These are phyloP conservation scores for Rhincodon typus DNA, from an alignment of 2,797 vertebrate species.

Conservation along the genomic window DNA sequence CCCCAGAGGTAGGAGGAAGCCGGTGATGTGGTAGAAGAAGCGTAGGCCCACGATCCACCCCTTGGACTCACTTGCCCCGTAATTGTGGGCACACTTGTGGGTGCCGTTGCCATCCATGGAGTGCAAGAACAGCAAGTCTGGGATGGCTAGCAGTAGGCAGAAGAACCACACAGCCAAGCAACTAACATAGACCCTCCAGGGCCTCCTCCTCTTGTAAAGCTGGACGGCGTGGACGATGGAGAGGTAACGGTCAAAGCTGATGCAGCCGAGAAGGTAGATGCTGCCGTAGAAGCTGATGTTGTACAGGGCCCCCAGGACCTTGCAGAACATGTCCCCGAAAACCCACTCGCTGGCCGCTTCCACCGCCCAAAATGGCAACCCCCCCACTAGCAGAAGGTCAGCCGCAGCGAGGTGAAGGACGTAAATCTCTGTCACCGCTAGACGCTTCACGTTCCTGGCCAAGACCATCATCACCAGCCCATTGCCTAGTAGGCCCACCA, in stretches of 20 bases:
- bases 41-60: constrained; percentile 39
- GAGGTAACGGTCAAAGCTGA: constrained; percentile 56
- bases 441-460: constrained; percentile 47
- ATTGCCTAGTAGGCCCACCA: constrained; percentile 66
- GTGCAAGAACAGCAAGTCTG: constrained; percentile 48
- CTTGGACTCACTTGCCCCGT: not conserved
- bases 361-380: constrained; percentile 65
- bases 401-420: constrained; percentile 67
- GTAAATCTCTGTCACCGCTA: constrained; percentile 69
- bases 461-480: constrained; percentile 60
- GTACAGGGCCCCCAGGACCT: constrained; percentile 65
- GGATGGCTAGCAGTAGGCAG: constrained; percentile 50
- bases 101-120: constrained; percentile 40
- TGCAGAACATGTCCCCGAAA: constrained; percentile 63
- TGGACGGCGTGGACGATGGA: constrained; percentile 53
- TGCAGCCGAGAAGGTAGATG: constrained; percentile 53
- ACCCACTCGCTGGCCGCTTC: constrained; percentile 61
- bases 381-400: constrained; percentile 65
- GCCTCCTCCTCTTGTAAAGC: constrained; percentile 47
- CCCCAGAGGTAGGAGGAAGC: constrained; percentile 57
- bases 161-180: constrained; percentile 45
- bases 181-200: constrained; percentile 37
- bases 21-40: constrained; percentile 43
- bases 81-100: constrained; percentile 45
- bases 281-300: constrained; percentile 61